A percentile compares a stretch with the other conserved stretches of the same genome.
phyloP scores from a whole-genome alignment of 2,113 vertebrate genomes.

The Oophaga pumilio region DNA sequence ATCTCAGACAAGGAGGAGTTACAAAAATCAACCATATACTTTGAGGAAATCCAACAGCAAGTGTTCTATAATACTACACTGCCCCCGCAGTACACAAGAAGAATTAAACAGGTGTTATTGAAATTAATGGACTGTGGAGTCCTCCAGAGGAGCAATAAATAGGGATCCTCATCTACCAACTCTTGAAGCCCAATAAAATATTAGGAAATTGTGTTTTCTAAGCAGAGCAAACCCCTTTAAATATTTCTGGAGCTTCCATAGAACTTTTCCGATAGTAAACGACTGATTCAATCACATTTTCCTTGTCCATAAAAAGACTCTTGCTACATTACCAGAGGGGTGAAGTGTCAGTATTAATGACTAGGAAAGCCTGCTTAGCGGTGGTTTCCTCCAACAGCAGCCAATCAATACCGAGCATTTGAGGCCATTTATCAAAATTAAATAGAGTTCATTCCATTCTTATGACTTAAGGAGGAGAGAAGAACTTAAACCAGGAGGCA shows the following conservation, averaged over 20 bases:
- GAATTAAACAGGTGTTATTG: background rate
- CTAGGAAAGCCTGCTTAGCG: slow-evolving; percentile 26
- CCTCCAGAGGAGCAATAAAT: too few relatives aligned
- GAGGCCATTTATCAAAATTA: slow-evolving; percentile 56
- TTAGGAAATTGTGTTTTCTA: too few relatives aligned
- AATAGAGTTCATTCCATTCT: slow-evolving; percentile 49
- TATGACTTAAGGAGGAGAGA: slow-evolving; percentile 46
- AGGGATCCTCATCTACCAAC: too few relatives aligned
- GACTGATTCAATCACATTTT: slow-evolving; percentile 52
- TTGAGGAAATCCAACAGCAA: background rate
- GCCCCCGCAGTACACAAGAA: background rate
- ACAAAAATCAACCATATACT: background rate
- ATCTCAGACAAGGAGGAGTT: background rate
- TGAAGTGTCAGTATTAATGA: slow-evolving; percentile 54
- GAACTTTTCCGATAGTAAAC: slow-evolving; percentile 21
- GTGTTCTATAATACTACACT: background rate
- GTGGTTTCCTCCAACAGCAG: slow-evolving; percentile 7
- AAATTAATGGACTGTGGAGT: background rate
- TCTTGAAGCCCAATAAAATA: too few relatives aligned
- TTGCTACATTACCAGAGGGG: background rate
- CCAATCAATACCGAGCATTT: slow-evolving; percentile 48
- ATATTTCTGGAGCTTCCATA: slow-evolving; percentile 30
- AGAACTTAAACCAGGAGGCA: slow-evolving; percentile 40
- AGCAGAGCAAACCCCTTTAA: background rate
- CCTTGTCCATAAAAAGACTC: background rate